Base-by-base conservation (phyloP, 1,140 invertebrate species). In the Colletes latitarsis region DNA sequence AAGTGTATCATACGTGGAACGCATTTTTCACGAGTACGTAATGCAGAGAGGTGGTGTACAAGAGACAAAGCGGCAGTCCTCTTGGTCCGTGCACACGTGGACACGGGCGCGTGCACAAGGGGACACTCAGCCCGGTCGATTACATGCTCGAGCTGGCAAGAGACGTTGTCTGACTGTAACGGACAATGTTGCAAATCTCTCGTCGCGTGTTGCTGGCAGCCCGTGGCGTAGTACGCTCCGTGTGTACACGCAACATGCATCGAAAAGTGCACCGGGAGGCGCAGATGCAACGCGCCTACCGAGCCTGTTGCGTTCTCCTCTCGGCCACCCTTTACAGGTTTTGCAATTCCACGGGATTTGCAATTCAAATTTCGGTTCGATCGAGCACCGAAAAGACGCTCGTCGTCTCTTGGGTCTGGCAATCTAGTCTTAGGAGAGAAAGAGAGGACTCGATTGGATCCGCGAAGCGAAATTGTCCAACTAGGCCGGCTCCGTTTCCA, bases 171-270 rank as follows among this genome's bases (percentile, higher is more conserved):
- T 76, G 78, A 63, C 72, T 60, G 76, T 66, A 63, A 21, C 81
- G 70, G 77, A 85, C 85, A 85, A 89, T 87, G 83, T 88, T 84
- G 86, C 85, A 71, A 88, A 82, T 88, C 81, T 77, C 72, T 81
- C 30, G 55, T 60, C 63, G 46, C 55, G 39, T 49, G 43, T 43
- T 73, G 14, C 55, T 52, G 64, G 64, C 43, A 49, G 19, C 71
- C 19, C 43, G 41, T 74, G 57, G 41, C 46, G 10, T 3, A 0
- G 49, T 49, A 10, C 10, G 19, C 19, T 63, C 21, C 57, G 52
- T 60, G 57, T 19, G 55, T 19, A 62, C 30, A 43, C 53, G 55
- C 46, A 9, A 66, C 63, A 19, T 76, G 62, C 43, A 64, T 72
- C 49, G 58, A 57, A 55, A 73, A 67, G 53, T 72, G 71, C 55